Conservation (phyloP, 2,888 invertebrate species). For the Chrysolina oricalcia region DNA sequence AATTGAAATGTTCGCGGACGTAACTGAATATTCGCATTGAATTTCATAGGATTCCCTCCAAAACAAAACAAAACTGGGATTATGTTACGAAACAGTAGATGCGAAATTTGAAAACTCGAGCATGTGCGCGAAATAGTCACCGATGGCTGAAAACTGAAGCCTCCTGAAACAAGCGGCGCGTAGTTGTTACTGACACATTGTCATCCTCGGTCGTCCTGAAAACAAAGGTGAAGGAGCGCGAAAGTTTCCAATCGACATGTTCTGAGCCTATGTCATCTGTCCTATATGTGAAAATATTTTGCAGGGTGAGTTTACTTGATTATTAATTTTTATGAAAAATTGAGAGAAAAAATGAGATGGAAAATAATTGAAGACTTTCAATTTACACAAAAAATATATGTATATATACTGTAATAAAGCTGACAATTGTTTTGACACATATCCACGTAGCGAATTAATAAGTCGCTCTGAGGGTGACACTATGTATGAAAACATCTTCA, state of each 20-base stretch:
- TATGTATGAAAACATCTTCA: no score
- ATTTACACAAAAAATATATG: no score
- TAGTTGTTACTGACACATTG: conserved; percentile 47
- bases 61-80: neutral
- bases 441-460: no score
- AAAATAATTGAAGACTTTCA: no score
- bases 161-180: conserved; percentile 43
- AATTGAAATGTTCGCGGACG: no score
- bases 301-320: neutral
- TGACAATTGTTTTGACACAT: no score
- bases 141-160: conserved; percentile 34
- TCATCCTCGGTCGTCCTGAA: conserved; percentile 42
- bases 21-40: no score
- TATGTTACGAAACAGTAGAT: neutral
- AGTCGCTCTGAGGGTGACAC: no score
- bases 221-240: conserved; percentile 35
- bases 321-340: no score
- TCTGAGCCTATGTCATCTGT: neutral
- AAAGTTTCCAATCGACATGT: conserved; percentile 30
- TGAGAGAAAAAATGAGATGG: no score
- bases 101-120: neutral
- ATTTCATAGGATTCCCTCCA: no score
- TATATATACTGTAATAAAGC: no score
- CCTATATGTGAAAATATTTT: neutral
- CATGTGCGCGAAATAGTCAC: conserved; percentile 21